Base-by-base conservation (phyloP, 1,140 invertebrate genomes). In the Drosophila kohkoa region DNA sequence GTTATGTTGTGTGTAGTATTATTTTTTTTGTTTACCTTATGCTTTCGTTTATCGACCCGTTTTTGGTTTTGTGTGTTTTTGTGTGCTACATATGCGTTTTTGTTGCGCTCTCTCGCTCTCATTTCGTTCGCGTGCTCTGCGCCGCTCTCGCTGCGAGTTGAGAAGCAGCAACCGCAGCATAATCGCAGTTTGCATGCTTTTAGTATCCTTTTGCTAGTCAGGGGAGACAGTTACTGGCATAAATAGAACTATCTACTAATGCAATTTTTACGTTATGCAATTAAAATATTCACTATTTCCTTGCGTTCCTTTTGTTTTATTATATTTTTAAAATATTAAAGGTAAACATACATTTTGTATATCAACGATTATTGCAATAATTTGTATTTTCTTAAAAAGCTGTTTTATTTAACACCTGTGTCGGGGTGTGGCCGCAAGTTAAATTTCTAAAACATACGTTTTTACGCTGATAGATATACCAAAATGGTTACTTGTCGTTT, bases 31-130 rank as follows among this genome's bases (percentile, higher is more conserved):
- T 88, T 88, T 88, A 88, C 83, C 82, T 88, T 88, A 87, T 86
- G 86, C 86, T 90, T 90, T 90, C 87, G 87, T 90, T 90, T 90
- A 90, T 90, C 82, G 87, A 90, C 86, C 87, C 87, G 86, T 90
- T 89, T 75, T 75, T 75, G 72, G 72, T 75, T 75, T 73, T 74
- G 66, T 77, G 67, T 75, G 77, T 78, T 71, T 77, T 66, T 86
- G 79, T 81, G 75, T 79, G 79, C 80, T 82, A 81, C 72, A 79
- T 77, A 67, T 81, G 82, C 64, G 65, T 67, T 52, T 75, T 52
- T 69, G 15, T 55, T 45, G 59, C 69, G 72, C 67, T 77, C 66
- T 81, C 51, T 73, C 45, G 11, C 38, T 63, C 62, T 75, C 52
- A 60, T 66, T 15, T 55, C 25, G 45, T 35, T 74, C 71, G 65